Conservation (phyloP, 2,888 invertebrate species). For the Zaprionus obscuricornis region DNA sequence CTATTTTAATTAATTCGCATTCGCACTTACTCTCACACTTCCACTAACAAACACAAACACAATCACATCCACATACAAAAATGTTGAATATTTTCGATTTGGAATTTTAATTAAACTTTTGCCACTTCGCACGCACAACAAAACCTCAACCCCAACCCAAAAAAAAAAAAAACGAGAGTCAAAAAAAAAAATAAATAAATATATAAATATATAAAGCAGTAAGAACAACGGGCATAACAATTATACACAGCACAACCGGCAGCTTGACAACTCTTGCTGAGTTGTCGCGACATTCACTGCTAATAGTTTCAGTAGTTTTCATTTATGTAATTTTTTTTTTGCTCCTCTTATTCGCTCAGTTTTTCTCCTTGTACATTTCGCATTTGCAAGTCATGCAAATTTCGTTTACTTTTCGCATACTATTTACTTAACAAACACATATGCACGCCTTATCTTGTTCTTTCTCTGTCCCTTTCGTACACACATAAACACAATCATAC, state of each 20-base stretch:
- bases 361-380: background rate
- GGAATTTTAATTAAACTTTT: constrained; percentile 80
- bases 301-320: constrained; percentile 67
- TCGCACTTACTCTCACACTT: too few relatives aligned
- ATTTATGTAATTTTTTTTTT: constrained; percentile 52
- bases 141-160: background rate
- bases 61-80: too few relatives aligned
- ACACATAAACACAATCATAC: background rate
- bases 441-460: too few relatives aligned
- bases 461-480: too few relatives aligned
- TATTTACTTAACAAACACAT: constrained; percentile 43
- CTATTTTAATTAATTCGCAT: constrained; percentile 81
- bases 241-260: constrained; percentile 25
- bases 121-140: constrained; percentile 51
- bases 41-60: too few relatives aligned
- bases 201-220: constrained; percentile 37
- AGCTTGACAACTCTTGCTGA: constrained; percentile 60
- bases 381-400: constrained; percentile 24
- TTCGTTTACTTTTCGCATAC: constrained; percentile 38
- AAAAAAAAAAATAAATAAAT: constrained; percentile 27
- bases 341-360: constrained; percentile 16
- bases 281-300: constrained; percentile 61
- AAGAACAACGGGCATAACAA: constrained; percentile 24
- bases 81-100: constrained; percentile 74
- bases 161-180: constrained; percentile 7